Percentiles rank a stretch among this genome's conserved stretches.
Conservation (phyloP, 2,113 vertebrate genomes). For the Donacobius atricapilla region DNA sequence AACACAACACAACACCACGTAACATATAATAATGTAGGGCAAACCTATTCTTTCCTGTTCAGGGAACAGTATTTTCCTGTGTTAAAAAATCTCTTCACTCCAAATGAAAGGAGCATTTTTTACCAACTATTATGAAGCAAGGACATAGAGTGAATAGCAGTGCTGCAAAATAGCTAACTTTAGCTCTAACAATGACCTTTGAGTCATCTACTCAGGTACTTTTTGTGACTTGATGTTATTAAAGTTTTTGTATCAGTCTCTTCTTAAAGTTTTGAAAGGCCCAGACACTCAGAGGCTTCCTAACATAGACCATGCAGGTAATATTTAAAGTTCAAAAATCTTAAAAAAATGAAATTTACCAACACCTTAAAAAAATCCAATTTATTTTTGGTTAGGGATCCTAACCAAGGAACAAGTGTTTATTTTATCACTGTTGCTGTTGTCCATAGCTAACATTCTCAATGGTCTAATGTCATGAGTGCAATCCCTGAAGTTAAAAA, state of each 20-base stretch:
- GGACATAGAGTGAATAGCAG: not conserved
- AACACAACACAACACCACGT: rapidly evolving
- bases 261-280: not conserved
- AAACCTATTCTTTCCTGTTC: not conserved
- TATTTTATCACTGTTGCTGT: not conserved
- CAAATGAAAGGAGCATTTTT: not conserved
- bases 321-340: not conserved
- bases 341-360: not conserved
- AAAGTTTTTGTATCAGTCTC: not conserved
- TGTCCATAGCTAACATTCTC: not conserved
- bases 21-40: not conserved
- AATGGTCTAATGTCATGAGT: not conserved
- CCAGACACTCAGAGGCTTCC: not conserved
- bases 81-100: not conserved
- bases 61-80: not conserved
- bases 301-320: not conserved
- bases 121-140: not conserved
- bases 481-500: not conserved
- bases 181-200: not conserved
- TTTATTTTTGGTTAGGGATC: not conserved
- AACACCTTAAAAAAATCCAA: not conserved
- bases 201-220: not conserved
- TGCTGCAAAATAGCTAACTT: not conserved
- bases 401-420: not conserved
- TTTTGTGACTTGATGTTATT: not conserved